Evolutionary conservation across 2,797 vertebrate genomes (phyloP).

Genomic region (Argya squamiceps): DNA sequence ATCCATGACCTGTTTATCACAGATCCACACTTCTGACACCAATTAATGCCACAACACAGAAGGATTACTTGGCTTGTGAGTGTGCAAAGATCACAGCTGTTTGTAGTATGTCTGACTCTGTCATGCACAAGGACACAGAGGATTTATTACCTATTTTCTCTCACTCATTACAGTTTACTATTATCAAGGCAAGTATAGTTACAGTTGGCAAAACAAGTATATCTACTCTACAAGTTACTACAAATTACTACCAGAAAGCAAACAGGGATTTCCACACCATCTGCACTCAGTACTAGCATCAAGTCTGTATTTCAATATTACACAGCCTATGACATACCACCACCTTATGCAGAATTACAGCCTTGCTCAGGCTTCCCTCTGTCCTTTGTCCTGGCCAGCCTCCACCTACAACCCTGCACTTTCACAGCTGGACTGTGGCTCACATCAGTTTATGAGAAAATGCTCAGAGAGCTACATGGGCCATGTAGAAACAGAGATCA

Average conservation of each 20-base stretch:
- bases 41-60: not conserved
- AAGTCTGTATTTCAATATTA: not conserved
- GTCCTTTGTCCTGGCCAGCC: not conserved
- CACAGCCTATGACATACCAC: not conserved
- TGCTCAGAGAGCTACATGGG: not conserved
- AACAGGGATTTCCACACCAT: not conserved
- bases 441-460: not conserved
- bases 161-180: not conserved
- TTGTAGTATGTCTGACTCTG: not conserved
- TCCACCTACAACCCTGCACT: not conserved
- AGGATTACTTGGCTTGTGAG: not conserved
- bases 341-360: not conserved
- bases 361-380: not conserved
- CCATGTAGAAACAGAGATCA: not conserved
- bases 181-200: not conserved
- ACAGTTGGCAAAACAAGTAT: not conserved
- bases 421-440: not conserved
- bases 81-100: not conserved
- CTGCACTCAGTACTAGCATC: not conserved
- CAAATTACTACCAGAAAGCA: not conserved
- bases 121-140: not conserved
- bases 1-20: not conserved
- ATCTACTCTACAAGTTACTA: not conserved
- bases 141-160: not conserved
- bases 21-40: not conserved